phyloP scores from a whole-genome alignment of 2,797 vertebrate genomes.

The Triplophysa bombifrons region DNA sequence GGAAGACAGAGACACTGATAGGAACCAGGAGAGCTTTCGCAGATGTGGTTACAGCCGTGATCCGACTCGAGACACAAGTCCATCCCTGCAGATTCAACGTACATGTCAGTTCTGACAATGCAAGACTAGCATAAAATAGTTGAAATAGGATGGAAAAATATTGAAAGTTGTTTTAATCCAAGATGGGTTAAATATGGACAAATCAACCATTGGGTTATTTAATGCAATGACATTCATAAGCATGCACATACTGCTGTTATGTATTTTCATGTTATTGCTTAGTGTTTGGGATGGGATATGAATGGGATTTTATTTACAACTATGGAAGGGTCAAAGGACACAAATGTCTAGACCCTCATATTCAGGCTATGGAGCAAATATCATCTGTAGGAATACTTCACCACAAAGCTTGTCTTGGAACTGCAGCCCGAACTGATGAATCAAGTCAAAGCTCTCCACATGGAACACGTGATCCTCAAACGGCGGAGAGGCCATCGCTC shows the following conservation, averaged over 20 bases:
- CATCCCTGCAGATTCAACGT: slow-evolving; percentile 70
- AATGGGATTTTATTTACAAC: not conserved
- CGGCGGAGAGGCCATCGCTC: slow-evolving; percentile 92
- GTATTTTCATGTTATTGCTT: not conserved
- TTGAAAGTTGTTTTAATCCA: not conserved
- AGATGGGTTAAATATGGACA: not conserved
- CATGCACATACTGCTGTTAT: not conserved
- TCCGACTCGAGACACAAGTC: slow-evolving; percentile 83
- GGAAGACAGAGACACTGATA: slow-evolving; percentile 88
- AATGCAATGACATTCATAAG: not conserved
- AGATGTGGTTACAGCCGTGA: slow-evolving; percentile 91
- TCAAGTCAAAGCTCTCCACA: slow-evolving; percentile 94
- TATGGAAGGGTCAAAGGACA: not conserved
- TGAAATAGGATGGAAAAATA: not conserved
- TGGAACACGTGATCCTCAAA: slow-evolving; percentile 95
- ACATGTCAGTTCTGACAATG: not conserved
- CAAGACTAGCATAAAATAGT: not conserved
- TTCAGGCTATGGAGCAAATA: not conserved
- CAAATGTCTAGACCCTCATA: not conserved
- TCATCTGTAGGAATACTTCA: slow-evolving; percentile 61
- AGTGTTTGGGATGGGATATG: not conserved
- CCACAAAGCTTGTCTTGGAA: slow-evolving; percentile 91
- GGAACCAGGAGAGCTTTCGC: slow-evolving; percentile 81
- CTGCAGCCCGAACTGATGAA: slow-evolving; percentile 93
- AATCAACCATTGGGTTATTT: not conserved